phyloP scores from a whole-genome alignment of 2,888 invertebrate genomes.

The Catocala nupta region DNA sequence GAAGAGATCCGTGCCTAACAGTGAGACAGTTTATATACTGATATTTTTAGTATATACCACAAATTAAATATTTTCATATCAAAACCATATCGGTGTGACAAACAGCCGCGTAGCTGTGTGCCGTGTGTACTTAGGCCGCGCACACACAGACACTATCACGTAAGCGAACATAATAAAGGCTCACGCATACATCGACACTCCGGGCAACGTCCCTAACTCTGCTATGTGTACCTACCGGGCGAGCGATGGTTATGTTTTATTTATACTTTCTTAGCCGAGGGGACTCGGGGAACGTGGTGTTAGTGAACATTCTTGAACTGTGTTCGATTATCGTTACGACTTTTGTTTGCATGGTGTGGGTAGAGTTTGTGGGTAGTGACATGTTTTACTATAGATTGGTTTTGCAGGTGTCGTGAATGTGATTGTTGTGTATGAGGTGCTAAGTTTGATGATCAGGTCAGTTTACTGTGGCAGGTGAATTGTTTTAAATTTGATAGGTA shows the following conservation, averaged over 20 bases:
- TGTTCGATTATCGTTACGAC: background rate
- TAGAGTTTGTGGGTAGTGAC: too few species aligned
- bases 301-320: slow-evolving; percentile 55
- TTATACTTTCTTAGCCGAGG: slow-evolving; percentile 83
- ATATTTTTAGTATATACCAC: too few species aligned
- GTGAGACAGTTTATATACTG: too few species aligned
- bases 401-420: too few species aligned
- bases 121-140: slow-evolving; percentile 76
- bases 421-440: too few species aligned
- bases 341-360: too few species aligned
- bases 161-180: slow-evolving; percentile 71
- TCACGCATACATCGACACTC: slow-evolving; percentile 60
- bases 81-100: slow-evolving; percentile 59
- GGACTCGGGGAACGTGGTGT: slow-evolving; percentile 61
- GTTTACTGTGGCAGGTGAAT: too few species aligned
- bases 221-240: slow-evolving; percentile 60
- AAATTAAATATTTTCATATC: slow-evolving; percentile 1
- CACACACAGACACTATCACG: slow-evolving; percentile 69
- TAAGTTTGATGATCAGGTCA: too few species aligned
- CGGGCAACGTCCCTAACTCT: slow-evolving; percentile 83
- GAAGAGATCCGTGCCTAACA: too few species aligned
- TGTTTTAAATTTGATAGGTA: too few species aligned
- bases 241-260: slow-evolving; percentile 82
- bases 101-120: slow-evolving; percentile 54
- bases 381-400: too few species aligned